Percentiles rank a stretch among this genome's conserved stretches.
phyloP scores from a whole-genome alignment of 2,113 vertebrate genomes.

The Perca flavescens region DNA sequence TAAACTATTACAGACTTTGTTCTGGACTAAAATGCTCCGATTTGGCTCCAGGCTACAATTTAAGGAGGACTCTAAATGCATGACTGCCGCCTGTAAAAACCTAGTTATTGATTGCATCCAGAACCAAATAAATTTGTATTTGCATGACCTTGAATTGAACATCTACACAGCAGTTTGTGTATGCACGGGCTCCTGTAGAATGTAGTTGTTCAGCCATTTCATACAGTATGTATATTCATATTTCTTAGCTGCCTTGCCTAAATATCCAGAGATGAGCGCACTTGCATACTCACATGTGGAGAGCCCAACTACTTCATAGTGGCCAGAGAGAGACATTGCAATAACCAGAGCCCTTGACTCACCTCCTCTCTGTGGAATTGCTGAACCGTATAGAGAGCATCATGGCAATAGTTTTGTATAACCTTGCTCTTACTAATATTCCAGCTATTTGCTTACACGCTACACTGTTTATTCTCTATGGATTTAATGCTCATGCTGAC shows the following conservation, averaged over 20 bases:
- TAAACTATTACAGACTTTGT: constrained; percentile 46
- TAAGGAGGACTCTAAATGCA: constrained; percentile 6
- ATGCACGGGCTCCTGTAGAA: not conserved
- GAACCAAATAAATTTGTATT: constrained; percentile 17
- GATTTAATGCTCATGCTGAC: not conserved
- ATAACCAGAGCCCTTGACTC: constrained; percentile 3
- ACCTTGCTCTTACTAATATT: not conserved
- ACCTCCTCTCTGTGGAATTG: not conserved
- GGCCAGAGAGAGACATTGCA: not conserved
- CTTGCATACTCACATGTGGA: not conserved
- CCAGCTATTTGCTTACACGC: not conserved
- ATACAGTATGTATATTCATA: not conserved
- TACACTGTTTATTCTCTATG: not conserved
- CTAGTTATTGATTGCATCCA: constrained; percentile 19
- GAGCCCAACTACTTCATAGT: not conserved
- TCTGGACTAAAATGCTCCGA: constrained; percentile 30
- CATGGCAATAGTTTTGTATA: not conserved
- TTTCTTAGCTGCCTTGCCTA: not conserved
- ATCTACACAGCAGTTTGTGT: not conserved
- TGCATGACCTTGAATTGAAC: constrained; percentile 1
- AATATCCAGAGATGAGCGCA: not conserved
- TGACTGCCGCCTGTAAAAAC: constrained; percentile 25
- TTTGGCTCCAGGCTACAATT: constrained; percentile 39
- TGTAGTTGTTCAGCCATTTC: not conserved
- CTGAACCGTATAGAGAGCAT: not conserved